Conservation (phyloP, 2,113 vertebrate genomes). For the Platichthys stellatus region DNA sequence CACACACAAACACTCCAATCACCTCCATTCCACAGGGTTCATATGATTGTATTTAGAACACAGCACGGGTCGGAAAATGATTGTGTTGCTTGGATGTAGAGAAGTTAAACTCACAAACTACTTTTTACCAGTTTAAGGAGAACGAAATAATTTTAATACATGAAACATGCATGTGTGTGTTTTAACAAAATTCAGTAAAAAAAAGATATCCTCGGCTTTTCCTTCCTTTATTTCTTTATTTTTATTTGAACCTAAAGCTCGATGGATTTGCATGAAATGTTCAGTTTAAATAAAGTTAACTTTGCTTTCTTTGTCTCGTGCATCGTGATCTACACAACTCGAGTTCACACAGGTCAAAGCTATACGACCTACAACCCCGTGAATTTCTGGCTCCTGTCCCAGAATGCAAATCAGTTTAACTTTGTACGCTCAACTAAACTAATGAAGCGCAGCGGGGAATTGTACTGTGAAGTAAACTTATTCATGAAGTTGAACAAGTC, state of each 20-base stretch:
- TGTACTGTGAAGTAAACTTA: background rate
- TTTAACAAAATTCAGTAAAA: no score
- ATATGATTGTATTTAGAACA: background rate
- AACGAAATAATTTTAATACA: no score
- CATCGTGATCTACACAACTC: background rate
- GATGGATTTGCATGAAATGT: background rate
- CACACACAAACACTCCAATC: slow-evolving; percentile 14
- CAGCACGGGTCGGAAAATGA: background rate
- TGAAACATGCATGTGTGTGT: no score
- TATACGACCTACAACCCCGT: background rate
- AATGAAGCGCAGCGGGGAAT: background rate
- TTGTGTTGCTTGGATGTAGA: no score
- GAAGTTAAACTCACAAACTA: no score
- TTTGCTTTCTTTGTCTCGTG: background rate
- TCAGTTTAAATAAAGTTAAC: background rate
- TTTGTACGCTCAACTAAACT: background rate
- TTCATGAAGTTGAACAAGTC: slow-evolving; percentile 18
- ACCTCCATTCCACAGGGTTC: background rate
- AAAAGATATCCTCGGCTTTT: background rate
- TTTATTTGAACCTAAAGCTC: background rate
- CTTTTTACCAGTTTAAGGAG: no score
- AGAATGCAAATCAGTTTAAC: slow-evolving; percentile 17
- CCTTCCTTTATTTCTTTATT: background rate
- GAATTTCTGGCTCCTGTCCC: background rate
- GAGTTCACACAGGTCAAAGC: slow-evolving; percentile 23